Base-by-base conservation (phyloP, 2,113 vertebrate species). In the Dascyllus trimaculatus region DNA sequence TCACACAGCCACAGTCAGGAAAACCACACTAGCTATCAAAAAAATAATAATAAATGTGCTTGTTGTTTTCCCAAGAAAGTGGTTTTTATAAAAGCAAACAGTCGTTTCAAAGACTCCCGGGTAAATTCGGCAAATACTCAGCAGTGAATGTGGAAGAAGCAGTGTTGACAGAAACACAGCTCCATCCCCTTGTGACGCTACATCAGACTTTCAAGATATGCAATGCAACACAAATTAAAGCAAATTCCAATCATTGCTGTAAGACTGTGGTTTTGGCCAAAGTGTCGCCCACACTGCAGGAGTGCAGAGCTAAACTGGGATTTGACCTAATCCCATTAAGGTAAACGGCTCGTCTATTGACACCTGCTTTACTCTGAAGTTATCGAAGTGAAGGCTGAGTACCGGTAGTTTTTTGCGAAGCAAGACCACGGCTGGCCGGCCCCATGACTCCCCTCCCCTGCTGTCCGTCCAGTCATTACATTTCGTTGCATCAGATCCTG, bases 321-420 rank as follows among this genome's bases (percentile, higher is more conserved):
- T 74, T 68, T 61, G 53, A 65, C 40, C 64, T 91, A 88, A 94
- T 92, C 90, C 88, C 76, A 92, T 94, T 92, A 86, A 75, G 62
- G 61, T 89, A 91, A 93, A 79, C 35, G 35, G 84, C 88, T 93
- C 62, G 63, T 85, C 79, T 85, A 84, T 17, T 87, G 88, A 94
- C 92, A 91, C 87, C 88, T 79, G 71, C 46, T 38, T 29, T 29
- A 57, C 77, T 78, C 80, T 54, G 65, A 83, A 86, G 70, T 62
- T 83, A 79, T 84, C 61, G 32, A 51, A 88, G 80, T 49, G 80
- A 80, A 88, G 81, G 84, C 62, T 46, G 49, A 51, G 22, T 40
- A 78, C 71, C n/a, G n/a, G n/a, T n/a, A n/a, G n/a, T n/a, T n/a
- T 29, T 65, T 59, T 57, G 26, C 35, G 4, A 43, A 67, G 77